Evolutionary conservation across 2,888 invertebrate species (phyloP), one percentile per base, ranked within the genome.

Genomic region (Eurytoma californica): DNA sequence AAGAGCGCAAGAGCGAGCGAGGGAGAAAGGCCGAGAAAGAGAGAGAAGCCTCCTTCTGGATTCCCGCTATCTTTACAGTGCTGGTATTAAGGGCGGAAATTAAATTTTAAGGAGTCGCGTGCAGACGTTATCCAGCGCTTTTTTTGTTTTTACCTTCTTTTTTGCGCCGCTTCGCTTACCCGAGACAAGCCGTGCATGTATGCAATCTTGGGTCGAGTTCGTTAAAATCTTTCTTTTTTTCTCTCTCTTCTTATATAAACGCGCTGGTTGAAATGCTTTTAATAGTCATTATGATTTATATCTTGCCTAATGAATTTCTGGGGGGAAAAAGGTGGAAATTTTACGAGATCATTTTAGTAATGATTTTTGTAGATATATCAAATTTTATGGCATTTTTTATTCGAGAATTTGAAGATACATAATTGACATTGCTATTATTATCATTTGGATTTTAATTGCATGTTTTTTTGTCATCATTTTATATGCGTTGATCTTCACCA

Each of bases 51-150:
- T 72, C n/a, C 39, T 72, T 63, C 70, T 63, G 16, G 49, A 72
- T 72, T 63, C 53, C 20, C 63, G 55, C 63, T 72, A 72, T 65
- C 72, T 73, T 63, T 53, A 65, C 55, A 20, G 65, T 30, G 53
- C 49, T 20, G 9, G 55, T 65, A 73, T 73, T 73, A 73, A 73
- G 65, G 61, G 65, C 72, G 72, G 72, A 73, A 73, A 73, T 73
- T 73, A 73, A 73, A 73, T 73, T 73, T 73, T 73, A 73, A 73
- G 65, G 39, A 73, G 72, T 73, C 65, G 72, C 72, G 55, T 73
- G 72, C 72, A 73, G 65, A 30, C 72, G 53, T 53, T 73, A 63
- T 73, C 55, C 55, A 53, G 5, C 20, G 57, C 9, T 39, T 49
- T 20, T 51, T 51, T 24, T 65, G 61, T 51, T 18, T 51, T 30